Evolutionary conservation across 2,888 invertebrate genomes (phyloP), one percentile per base, ranked within the genome.

Genomic region (Allophyes oxyacanthae): DNA sequence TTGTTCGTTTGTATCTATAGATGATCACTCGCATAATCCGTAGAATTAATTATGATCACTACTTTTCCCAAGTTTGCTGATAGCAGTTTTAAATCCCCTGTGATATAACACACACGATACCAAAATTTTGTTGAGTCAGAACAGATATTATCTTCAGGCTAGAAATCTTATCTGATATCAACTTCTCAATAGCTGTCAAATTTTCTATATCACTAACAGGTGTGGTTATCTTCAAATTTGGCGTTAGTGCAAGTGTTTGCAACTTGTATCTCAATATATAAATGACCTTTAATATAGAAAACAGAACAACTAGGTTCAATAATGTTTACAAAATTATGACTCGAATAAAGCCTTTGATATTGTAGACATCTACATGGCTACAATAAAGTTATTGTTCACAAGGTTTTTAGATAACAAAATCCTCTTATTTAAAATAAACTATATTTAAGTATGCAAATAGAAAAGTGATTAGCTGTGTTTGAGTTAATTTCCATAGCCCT

Each of bases 161-260:
- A n/a, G n/a, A n/a, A n/a, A n/a, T 15, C 20, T 42, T 49, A 60
- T 53, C 38, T 20, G n/a, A n/a, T n/a, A n/a, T 32, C n/a, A 25
- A 25, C 13, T 6, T n/a, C 7, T 28, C 28, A 4, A 33, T 37
- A 45, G 40, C 33, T 45, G 37, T 34, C 37, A 6, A 26, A 42
- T 42, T 45, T 15, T 1, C 6, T 15, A 14, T 52, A 33, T 32
- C 14, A 26, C 11, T 5, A 26, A 33, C 13, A 1, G 4, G 8
- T 45, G 20, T 30, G 43, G 8, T 11, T 50, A 54, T 61, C 62
- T 38, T 14, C 20, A 33, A n/a, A 4, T 7, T n/a, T 15, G 34
- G 33, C 6, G 8, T 2, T 33, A 8, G 11, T 52, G 37, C 14
- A 20, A 28, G 11, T 28, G n/a, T 15, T 11, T 38, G 30, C 28